These are phyloP conservation scores for Cheumatopsyche charites DNA, from an alignment of 1,140 invertebrate genomes.

Conservation along the genomic window DNA sequence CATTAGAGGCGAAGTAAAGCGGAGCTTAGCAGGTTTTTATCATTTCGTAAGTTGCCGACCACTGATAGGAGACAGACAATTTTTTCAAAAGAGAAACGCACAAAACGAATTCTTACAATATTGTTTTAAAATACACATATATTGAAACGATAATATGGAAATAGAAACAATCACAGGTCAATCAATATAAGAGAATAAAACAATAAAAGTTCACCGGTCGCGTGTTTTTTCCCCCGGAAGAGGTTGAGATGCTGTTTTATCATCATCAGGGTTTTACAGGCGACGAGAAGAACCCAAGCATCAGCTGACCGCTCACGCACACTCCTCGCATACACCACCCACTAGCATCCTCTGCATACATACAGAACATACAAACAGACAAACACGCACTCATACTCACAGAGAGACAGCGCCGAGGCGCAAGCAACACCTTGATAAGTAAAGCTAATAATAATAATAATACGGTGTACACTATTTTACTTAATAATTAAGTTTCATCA, in stretches of 20 bases:
- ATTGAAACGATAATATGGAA: no score
- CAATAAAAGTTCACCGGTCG: neutral
- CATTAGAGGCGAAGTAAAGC: slow-evolving; percentile 31
- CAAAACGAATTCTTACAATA: no score
- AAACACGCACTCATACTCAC: slow-evolving; percentile 44
- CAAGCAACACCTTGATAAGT: slow-evolving; percentile 47
- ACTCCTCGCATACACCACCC: slow-evolving; percentile 29
- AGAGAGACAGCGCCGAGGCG: slow-evolving; percentile 43
- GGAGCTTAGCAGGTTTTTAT: slow-evolving; percentile 32
- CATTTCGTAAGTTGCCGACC: slow-evolving; percentile 34
- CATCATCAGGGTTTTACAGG: slow-evolving; percentile 11
- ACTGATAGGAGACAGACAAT: slow-evolving; percentile 12
- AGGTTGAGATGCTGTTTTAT: slow-evolving; percentile 13
- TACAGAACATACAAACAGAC: slow-evolving; percentile 33
- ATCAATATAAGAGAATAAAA: no score
- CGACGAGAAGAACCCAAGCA: slow-evolving; percentile 27
- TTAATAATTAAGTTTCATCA: slow-evolving; percentile 47
- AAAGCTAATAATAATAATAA: slow-evolving; percentile 48
- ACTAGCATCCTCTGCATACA: neutral
- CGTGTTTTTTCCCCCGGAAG: neutral
- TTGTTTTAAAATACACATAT: no score
- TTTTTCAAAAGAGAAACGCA: neutral
- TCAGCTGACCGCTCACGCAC: slow-evolving; percentile 39
- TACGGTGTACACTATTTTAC: slow-evolving; percentile 47
- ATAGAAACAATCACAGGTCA: no score